Conservation (phyloP, 2,888 invertebrate species). For the Dynastes maya region DNA sequence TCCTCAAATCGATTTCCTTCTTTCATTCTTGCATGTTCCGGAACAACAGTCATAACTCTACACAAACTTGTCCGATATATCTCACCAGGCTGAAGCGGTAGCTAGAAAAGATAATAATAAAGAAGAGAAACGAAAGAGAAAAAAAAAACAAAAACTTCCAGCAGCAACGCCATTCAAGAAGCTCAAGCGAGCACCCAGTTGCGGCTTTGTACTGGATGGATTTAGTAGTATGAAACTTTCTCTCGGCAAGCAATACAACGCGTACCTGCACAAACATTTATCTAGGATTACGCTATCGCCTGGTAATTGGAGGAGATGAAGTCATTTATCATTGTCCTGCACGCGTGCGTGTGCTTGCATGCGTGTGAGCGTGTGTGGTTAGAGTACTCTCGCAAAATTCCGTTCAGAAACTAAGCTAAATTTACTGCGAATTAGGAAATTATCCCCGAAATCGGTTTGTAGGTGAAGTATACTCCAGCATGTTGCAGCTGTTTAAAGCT, state of each 20-base stretch:
- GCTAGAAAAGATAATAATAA: background rate
- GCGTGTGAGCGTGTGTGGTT: background rate
- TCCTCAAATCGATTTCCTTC: no score
- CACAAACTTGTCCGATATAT: slow-evolving; percentile 6
- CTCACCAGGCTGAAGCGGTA: background rate
- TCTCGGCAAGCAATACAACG: background rate
- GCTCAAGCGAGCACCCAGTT: background rate
- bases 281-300: slow-evolving; percentile 37
- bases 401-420: background rate
- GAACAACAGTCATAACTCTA: background rate
- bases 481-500: background rate
- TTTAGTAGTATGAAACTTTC: slow-evolving; percentile 21
- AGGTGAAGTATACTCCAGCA: background rate
- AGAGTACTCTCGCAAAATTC: no score
- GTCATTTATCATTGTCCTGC: slow-evolving; percentile 34
- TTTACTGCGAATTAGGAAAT: slow-evolving; percentile 25
- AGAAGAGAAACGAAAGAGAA: background rate
- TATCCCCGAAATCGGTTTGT: background rate
- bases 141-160: background rate
- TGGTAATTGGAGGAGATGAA: slow-evolving; percentile 30
- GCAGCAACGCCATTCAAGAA: background rate
- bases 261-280: slow-evolving; percentile 39
- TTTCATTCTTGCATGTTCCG: no score
- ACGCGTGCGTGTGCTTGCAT: background rate
- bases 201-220: background rate